A percentile compares a stretch with the other conserved stretches of the same genome.
These are phyloP conservation scores for Propsilocerus akamusi DNA, from an alignment of 1,140 invertebrate genomes.

Conservation along the genomic window DNA sequence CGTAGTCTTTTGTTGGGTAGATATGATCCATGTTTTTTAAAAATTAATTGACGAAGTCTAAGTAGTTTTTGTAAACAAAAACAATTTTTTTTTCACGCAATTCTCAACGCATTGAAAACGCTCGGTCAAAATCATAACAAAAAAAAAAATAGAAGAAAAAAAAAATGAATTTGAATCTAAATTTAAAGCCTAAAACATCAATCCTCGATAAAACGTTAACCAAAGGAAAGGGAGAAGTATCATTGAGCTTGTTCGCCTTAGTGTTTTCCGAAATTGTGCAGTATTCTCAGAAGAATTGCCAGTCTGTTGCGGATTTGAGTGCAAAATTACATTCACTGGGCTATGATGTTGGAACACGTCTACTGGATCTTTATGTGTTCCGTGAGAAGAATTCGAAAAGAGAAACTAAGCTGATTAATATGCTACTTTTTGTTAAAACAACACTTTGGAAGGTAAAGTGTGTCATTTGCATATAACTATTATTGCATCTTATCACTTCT, in stretches of 20 bases:
- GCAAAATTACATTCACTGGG: constrained; percentile 80
- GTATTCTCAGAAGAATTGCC: constrained; percentile 91
- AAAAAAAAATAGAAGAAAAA: too few relatives aligned
- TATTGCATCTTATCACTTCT: constrained; percentile 6
- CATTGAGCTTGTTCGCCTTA: constrained; percentile 83
- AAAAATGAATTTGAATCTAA: constrained; percentile 13
- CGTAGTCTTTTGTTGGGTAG: neutral
- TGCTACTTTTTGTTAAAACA: constrained; percentile 89
- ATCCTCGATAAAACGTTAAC: constrained; percentile 85
- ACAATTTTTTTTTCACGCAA: too few relatives aligned
- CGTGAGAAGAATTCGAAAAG: constrained; percentile 85
- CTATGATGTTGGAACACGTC: constrained; percentile 80
- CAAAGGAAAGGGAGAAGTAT: constrained; percentile 81
- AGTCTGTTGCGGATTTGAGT: constrained; percentile 67
- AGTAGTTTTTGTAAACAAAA: too few relatives aligned
- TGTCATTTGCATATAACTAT: constrained; percentile 1
- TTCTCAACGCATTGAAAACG: too few relatives aligned
- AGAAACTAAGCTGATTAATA: constrained; percentile 89
- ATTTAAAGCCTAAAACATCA: constrained; percentile 42
- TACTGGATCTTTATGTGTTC: constrained; percentile 86
- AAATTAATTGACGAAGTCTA: too few relatives aligned
- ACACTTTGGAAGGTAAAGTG: constrained; percentile 81
- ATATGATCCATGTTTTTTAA: neutral
- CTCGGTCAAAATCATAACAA: too few relatives aligned
- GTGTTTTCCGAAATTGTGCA: constrained; percentile 96